These are phyloP conservation scores for Alcis repandata DNA, from an alignment of 2,888 invertebrate genomes.

Conservation along the genomic window DNA sequence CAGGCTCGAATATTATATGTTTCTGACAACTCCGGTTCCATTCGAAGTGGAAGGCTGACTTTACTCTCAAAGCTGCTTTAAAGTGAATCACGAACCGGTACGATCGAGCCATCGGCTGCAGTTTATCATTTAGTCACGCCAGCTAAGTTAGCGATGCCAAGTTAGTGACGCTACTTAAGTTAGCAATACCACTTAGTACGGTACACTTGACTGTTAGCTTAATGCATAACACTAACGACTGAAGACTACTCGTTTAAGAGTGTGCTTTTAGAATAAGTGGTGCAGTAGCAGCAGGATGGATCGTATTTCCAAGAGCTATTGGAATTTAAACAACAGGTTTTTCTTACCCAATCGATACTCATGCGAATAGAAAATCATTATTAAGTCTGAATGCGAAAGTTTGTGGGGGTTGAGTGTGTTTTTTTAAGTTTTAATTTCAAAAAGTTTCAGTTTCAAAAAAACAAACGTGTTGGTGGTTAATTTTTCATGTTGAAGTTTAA, in stretches of 20 bases:
- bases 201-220: conserved; percentile 24
- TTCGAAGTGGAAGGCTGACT: background rate
- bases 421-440: too few species aligned
- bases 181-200: conserved; percentile 36
- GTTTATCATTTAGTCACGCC: conserved; percentile 30
- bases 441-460: too few species aligned
- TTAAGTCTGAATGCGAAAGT: too few species aligned
- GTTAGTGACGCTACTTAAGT: conserved; percentile 33
- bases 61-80: conserved; percentile 15
- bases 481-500: too few species aligned
- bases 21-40: background rate
- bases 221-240: conserved; percentile 7
- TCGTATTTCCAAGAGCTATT: too few species aligned
- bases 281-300: background rate
- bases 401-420: too few species aligned
- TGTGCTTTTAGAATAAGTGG: background rate
- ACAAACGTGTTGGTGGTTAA: too few species aligned
- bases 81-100: conserved; percentile 24
- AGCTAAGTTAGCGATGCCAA: conserved; percentile 28
- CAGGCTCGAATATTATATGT: background rate
- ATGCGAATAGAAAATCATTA: too few species aligned
- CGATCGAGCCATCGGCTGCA: conserved; percentile 10
- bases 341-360: too few species aligned
- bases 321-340: too few species aligned
- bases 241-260: background rate